Base-by-base conservation (phyloP, 2,113 vertebrate genomes). In the Perca fluviatilis region DNA sequence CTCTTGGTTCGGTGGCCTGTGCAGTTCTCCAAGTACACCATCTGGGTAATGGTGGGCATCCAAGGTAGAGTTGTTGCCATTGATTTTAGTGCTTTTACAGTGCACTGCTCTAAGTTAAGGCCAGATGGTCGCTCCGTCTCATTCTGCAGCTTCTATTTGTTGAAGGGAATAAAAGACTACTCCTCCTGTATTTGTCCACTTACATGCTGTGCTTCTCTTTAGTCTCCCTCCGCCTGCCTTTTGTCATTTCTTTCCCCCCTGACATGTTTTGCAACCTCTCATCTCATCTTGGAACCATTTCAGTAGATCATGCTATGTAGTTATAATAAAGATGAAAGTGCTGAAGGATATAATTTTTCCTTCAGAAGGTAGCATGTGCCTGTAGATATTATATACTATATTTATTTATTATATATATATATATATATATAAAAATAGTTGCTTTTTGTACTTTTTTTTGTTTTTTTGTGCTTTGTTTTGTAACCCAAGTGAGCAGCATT, bases 11-110 rank as follows among this genome's bases (percentile, higher is more conserved):
- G 92, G 88, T 94, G 91, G 90, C 86, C 87, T 86, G 80, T 87
- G 91, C 89, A 87, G 79, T 89, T 89, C 90, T 90, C 84, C 88
- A 87, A 90, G 87, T 89, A 87, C 86, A 90, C 93, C 94, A 94
- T 95, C 91, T 94, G 93, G 91, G 93, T 95, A 94, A 95, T 94
- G 93, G 92, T 94, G 93, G 92, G 93, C 83, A 93, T 94, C 94
- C 94, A 94, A 91, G 89, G 92, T 91, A 79, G 93, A 92, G 88
- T 89, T 92, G 93, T 92, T 88, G 90, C 86, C 93, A 94, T 94
- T 90, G 94, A 93, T 96, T 94, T 91, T 81, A 88, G 88, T 92
- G 91, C 86, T 94, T 92, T 93, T 92, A 92, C 92, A 93, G 85
- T 67, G 90, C 90, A 81, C 78, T 66, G 86, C 88, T 92, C 89